A percentile compares a stretch with the other conserved stretches of the same genome.
Conservation (phyloP, 2,797 vertebrate genomes). For the Parauchenoglanis punctatus region DNA sequence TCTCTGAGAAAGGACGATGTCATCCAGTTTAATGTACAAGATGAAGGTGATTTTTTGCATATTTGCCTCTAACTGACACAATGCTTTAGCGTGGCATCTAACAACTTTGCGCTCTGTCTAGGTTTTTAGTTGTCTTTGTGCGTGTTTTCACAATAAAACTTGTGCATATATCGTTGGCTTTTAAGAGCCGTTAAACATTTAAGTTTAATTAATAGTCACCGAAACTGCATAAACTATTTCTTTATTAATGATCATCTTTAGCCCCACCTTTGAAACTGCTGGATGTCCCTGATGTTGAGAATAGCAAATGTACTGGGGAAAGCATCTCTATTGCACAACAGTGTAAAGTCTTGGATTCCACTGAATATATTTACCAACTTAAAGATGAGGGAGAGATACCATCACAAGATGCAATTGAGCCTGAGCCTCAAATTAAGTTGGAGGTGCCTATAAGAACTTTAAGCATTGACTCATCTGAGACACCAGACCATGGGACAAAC, state of each 20-base stretch:
- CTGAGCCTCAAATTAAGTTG: constrained; percentile 73
- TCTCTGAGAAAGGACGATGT: constrained; percentile 86
- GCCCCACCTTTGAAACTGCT: constrained; percentile 66
- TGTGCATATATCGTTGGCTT: constrained; percentile 39
- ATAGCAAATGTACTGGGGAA: constrained; percentile 62
- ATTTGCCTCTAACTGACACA: constrained; percentile 56
- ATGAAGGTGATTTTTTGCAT: constrained; percentile 82
- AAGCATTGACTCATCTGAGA: constrained; percentile 66
- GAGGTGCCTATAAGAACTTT: constrained; percentile 72
- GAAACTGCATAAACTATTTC: constrained; percentile 50
- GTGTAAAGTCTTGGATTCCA: constrained; percentile 83
- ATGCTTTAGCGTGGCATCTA: constrained; percentile 60
- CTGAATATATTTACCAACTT: constrained; percentile 80
- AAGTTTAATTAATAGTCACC: constrained; percentile 45
- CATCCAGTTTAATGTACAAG: constrained; percentile 83
- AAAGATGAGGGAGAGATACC: constrained; percentile 81
- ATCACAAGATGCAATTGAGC: constrained; percentile 69
- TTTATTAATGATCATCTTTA: constrained; percentile 70
- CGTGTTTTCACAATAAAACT: constrained; percentile 46
- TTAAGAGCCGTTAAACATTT: constrained; percentile 28
- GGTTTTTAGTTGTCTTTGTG: constrained; percentile 55
- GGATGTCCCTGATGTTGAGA: constrained; percentile 69
- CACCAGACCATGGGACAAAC: constrained; percentile 75
- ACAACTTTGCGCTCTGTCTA: constrained; percentile 59
- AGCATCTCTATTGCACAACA: constrained; percentile 77